A percentile compares a stretch with the other conserved stretches of the same genome.
Evolutionary conservation across 2,888 invertebrate genomes (phyloP).

Genomic region (Ormyrus pomaceus): DNA sequence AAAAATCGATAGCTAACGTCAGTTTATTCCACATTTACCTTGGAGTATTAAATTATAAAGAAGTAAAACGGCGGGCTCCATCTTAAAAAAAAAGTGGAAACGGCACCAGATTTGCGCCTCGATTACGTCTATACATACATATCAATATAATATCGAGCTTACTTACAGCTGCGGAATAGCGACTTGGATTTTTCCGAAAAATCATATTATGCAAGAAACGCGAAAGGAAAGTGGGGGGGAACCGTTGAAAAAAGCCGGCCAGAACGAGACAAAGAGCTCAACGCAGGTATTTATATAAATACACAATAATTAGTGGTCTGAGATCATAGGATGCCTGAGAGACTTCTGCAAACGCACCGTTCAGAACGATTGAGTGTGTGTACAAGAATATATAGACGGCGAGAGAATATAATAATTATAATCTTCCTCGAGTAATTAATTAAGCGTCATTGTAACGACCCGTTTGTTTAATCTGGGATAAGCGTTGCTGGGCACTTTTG

Average conservation of each 20-base stretch:
- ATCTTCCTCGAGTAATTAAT: constrained; percentile 11
- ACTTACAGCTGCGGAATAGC: not conserved
- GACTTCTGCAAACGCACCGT: constrained; percentile 23
- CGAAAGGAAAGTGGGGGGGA: not conserved
- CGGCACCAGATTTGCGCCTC: not conserved
- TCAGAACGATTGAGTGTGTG: not conserved
- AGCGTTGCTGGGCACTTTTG: not conserved
- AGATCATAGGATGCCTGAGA: constrained; percentile 67
- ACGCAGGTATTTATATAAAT: not conserved
- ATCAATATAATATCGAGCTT: constrained; percentile 7
- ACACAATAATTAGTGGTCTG: constrained; percentile 59
- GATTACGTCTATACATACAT: not conserved
- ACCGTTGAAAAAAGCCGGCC: not conserved
- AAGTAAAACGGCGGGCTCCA: constrained; percentile 10
- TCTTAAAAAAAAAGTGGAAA: constrained; percentile 16
- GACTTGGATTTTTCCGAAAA: not conserved
- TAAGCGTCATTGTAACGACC: constrained; percentile 42
- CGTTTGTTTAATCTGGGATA: not conserved
- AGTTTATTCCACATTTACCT: constrained; percentile 25
- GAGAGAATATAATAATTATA: not conserved
- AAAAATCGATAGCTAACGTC: not conserved
- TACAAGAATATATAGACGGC: not conserved
- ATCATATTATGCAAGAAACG: not conserved
- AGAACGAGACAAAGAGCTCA: not conserved
- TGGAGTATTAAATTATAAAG: not conserved